Conservation (phyloP, 1,140 invertebrate genomes). For the Aporrectodea caliginosa region DNA sequence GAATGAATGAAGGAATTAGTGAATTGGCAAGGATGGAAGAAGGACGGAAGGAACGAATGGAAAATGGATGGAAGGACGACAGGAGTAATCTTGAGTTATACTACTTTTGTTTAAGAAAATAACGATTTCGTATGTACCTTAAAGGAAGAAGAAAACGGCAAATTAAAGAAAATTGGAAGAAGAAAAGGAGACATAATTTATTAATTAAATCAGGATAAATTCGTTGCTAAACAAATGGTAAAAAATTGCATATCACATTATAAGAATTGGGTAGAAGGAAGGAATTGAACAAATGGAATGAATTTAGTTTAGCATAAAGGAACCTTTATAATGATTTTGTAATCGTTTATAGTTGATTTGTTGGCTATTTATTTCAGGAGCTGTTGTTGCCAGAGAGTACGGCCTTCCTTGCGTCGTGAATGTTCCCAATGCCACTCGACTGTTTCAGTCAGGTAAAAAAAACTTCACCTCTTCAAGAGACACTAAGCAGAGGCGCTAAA, state of each 20-base stretch:
- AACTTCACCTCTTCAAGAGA: not conserved
- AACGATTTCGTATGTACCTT: not conserved
- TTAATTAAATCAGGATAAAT: not conserved
- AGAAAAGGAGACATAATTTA: too few species aligned
- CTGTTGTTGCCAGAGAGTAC: slow-evolving; percentile 82
- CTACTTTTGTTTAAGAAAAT: too few species aligned
- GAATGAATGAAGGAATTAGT: too few species aligned
- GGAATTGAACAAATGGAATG: not conserved
- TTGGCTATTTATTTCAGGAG: slow-evolving; percentile 59
- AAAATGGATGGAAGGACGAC: too few species aligned
- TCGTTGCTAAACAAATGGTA: not conserved
- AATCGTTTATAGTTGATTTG: not conserved
- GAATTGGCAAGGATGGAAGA: too few species aligned
- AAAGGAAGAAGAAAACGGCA: not conserved
- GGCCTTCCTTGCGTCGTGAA: slow-evolving; percentile 78
- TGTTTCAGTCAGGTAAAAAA: slow-evolving; percentile 65
- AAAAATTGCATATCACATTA: not conserved
- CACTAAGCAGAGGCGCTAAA: not conserved
- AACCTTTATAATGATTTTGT: not conserved
- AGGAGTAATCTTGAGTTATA: too few species aligned
- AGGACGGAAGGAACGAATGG: too few species aligned
- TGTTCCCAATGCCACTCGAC: slow-evolving; percentile 64
- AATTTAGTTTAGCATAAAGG: not conserved
- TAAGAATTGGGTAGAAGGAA: not conserved
- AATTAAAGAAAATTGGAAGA: too few species aligned